Evolutionary conservation across 2,888 invertebrate species (phyloP).

Genomic region (Volucella inanis): DNA sequence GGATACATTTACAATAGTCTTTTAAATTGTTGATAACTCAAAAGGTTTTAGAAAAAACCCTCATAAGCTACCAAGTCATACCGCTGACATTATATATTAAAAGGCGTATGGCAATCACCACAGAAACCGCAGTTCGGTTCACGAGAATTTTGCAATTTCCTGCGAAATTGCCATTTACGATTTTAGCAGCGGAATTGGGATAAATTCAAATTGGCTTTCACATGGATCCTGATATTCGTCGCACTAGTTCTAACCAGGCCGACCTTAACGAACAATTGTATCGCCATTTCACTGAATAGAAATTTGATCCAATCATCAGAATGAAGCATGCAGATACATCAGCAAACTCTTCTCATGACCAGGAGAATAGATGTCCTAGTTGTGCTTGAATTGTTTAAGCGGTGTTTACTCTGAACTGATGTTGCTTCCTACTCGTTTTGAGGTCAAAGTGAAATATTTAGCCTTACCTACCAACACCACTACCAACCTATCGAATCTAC

Average conservation of each 20-base stretch:
- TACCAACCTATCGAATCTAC: no score
- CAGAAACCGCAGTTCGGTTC: not conserved
- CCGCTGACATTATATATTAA: slow-evolving; percentile 9
- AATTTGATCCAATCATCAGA: slow-evolving; percentile 27
- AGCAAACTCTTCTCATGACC: not conserved
- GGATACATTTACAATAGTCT: not conserved
- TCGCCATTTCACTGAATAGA: not conserved
- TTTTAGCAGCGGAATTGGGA: slow-evolving; percentile 37
- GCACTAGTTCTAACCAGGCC: not conserved
- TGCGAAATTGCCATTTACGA: slow-evolving; percentile 44
- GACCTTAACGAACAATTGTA: slow-evolving; percentile 29
- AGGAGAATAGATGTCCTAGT: slow-evolving; percentile 11
- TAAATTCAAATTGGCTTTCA: slow-evolving; percentile 60
- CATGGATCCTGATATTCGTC: slow-evolving; percentile 1
- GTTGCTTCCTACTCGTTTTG: slow-evolving; percentile 31
- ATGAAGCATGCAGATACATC: not conserved
- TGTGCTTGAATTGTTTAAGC: slow-evolving; percentile 4
- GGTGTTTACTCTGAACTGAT: not conserved
- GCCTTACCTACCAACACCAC: no score
- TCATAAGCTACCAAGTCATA: no score
- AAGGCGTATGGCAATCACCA: slow-evolving; percentile 6
- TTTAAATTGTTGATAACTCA: no score
- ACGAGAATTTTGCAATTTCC: slow-evolving; percentile 52
- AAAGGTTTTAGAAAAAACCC: no score
- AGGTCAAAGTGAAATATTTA: slow-evolving; percentile 63